These are phyloP conservation scores for Sula dactylatra DNA, from an alignment of 2,113 vertebrate species.

Conservation along the genomic window DNA sequence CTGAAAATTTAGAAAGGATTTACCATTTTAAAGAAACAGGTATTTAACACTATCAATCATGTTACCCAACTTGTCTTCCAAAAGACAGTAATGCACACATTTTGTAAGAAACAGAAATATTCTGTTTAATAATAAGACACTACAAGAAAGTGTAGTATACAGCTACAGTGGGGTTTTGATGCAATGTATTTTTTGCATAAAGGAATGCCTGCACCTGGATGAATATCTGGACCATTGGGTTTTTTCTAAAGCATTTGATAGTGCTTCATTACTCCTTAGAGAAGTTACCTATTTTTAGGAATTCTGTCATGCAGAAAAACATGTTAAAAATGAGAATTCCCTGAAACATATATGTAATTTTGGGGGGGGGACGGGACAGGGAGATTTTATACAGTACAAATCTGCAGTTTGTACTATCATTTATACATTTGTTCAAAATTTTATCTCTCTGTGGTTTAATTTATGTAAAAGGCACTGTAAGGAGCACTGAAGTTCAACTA, in stretches of 20 bases:
- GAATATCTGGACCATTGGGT: background rate
- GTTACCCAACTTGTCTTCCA: background rate
- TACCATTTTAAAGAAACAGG: background rate
- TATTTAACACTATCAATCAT: background rate
- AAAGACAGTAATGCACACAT: background rate
- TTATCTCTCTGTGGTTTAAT: background rate
- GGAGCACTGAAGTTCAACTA: background rate
- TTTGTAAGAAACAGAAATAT: background rate
- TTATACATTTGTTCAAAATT: background rate
- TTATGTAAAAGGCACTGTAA: background rate
- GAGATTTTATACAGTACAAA: background rate
- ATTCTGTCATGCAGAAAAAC: background rate
- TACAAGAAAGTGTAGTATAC: background rate
- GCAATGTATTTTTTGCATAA: background rate
- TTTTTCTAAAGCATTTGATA: background rate
- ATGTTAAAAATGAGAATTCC: background rate
- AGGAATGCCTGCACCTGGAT: background rate
- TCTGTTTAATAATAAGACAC: background rate
- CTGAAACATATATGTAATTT: fast-evolving
- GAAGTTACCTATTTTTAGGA: background rate
- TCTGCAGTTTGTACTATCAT: background rate
- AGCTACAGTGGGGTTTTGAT: background rate
- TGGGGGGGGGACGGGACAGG: too few relatives aligned
- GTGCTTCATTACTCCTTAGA: background rate
- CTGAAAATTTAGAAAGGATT: background rate